Conservation (phyloP, 2,113 vertebrate species). For the Butastur rufipennis region DNA sequence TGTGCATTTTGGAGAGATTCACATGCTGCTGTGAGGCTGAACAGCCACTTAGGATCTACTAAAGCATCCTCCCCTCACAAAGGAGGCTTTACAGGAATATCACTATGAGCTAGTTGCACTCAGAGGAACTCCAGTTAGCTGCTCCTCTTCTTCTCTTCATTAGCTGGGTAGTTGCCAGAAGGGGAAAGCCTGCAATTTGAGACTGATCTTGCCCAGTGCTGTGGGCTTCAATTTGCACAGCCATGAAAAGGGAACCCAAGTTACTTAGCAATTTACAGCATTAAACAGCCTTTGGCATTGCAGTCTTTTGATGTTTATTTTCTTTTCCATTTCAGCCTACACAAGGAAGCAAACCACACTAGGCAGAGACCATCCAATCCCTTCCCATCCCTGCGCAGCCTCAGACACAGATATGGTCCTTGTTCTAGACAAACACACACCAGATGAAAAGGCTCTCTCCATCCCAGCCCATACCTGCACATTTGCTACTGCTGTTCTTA, state of each 20-base stretch:
- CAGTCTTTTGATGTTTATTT: neutral
- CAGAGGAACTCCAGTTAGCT: neutral
- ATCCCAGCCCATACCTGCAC: neutral
- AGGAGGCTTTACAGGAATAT: neutral
- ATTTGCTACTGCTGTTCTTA: neutral
- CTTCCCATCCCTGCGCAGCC: neutral
- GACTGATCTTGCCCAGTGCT: neutral
- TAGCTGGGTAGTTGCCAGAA: neutral
- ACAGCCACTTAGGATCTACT: neutral
- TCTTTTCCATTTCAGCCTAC: neutral
- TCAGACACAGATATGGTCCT: neutral
- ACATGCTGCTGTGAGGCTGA: neutral
- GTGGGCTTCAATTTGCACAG: neutral
- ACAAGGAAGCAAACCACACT: neutral
- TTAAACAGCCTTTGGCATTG: neutral
- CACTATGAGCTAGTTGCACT: neutral
- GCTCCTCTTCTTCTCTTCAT: neutral
- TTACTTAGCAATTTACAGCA: neutral
- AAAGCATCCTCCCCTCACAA: neutral
- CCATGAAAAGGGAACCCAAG: neutral
- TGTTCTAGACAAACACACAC: neutral
- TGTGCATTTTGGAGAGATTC: neutral
- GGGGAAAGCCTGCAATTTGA: neutral
- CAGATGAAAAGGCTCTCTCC: neutral
- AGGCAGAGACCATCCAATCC: neutral